These are phyloP conservation scores for Leptinotarsa peninsularis DNA, from an alignment of 2,888 invertebrate species.

Conservation along the genomic window DNA sequence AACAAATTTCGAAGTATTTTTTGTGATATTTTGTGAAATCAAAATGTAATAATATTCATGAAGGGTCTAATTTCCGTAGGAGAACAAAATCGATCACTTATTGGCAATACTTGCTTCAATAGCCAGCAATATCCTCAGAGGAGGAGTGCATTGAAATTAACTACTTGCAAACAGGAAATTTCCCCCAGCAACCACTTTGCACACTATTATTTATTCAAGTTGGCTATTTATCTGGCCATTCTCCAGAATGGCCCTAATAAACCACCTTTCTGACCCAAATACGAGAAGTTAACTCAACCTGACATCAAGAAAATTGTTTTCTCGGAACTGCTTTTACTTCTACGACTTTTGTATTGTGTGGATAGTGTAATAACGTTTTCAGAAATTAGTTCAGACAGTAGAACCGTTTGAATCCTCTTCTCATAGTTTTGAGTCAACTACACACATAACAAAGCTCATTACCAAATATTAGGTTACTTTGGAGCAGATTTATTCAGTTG, in stretches of 20 bases:
- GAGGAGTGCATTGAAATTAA: conserved; percentile 4
- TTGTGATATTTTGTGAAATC: too few species aligned
- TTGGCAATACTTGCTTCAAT: not conserved
- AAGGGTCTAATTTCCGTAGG: not conserved
- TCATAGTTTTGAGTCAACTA: not conserved
- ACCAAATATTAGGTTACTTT: not conserved
- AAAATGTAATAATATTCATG: not conserved
- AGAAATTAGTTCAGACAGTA: conserved; percentile 2
- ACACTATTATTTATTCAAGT: conserved; percentile 32
- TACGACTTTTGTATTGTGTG: conserved; percentile 4
- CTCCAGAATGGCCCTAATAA: conserved; percentile 31
- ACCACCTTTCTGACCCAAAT: conserved; percentile 34
- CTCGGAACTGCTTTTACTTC: conserved; percentile 12
- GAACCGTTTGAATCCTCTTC: not conserved
- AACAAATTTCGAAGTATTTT: not conserved
- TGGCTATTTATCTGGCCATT: conserved; percentile 33
- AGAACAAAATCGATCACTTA: not conserved
- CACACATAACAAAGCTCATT: not conserved
- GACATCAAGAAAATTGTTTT: conserved; percentile 24
- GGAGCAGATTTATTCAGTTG: not conserved
- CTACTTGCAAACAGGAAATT: conserved; percentile 18
- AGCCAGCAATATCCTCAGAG: not conserved
- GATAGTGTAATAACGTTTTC: conserved; percentile 15
- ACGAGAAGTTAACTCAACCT: conserved; percentile 20
- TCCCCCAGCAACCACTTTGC: conserved; percentile 25